Evolutionary conservation across 2,888 invertebrate species (phyloP).

Genomic region (Agapostemon virescens): DNA sequence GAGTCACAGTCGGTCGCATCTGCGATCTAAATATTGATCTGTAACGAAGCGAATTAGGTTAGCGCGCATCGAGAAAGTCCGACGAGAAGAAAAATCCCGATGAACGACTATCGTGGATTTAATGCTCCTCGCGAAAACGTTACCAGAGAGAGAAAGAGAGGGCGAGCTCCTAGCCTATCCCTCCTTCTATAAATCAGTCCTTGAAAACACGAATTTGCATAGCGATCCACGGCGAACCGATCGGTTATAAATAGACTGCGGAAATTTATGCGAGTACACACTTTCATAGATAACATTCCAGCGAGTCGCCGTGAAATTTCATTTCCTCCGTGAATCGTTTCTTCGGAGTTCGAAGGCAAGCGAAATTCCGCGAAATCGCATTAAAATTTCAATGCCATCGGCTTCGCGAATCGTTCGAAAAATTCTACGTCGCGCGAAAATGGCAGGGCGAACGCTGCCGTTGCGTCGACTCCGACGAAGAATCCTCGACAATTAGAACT

Average conservation of each 20-base stretch:
- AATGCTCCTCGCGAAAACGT: neutral
- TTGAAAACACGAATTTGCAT: neutral
- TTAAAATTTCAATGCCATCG: neutral
- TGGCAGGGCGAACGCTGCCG: too few species aligned
- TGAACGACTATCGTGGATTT: neutral
- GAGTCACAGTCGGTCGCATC: neutral
- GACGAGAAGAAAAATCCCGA: neutral
- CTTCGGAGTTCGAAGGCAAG: neutral
- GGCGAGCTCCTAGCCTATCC: neutral
- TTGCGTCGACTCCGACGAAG: too few species aligned
- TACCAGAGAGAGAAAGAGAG: neutral
- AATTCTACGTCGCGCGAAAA: too few species aligned
- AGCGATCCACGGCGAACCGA: neutral
- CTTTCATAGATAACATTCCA: conserved; percentile 11
- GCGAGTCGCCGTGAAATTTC: neutral
- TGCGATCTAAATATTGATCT: neutral
- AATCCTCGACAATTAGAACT: too few species aligned
- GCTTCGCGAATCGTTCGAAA: too few species aligned
- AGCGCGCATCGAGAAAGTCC: neutral
- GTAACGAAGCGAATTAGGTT: neutral
- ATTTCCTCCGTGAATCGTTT: neutral
- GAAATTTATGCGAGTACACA: neutral
- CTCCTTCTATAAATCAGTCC: neutral
- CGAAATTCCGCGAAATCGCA: neutral
- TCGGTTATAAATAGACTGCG: conserved; percentile 1